Evolutionary conservation across 2,797 vertebrate species (phyloP), one percentile per base, ranked within the genome.

Genomic region (Trematomus bernacchii): DNA sequence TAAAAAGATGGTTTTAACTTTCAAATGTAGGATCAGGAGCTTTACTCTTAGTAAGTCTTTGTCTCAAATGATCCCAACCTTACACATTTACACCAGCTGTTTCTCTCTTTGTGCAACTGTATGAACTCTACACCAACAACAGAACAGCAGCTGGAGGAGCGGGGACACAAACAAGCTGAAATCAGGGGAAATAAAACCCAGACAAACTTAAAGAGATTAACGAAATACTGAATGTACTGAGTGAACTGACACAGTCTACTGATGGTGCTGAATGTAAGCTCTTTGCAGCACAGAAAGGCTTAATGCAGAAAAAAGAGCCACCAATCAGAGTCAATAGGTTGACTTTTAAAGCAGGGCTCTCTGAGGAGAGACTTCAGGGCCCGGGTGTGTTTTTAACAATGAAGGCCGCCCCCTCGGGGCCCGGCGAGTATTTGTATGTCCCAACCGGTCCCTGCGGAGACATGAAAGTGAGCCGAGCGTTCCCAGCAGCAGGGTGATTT

Each of bases 131-230:
- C 66, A 7, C 2, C 3, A 3, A 40, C 66, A 55, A 18, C 67
- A 27, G 5, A 71, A 21, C 61, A 70, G 74, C 89, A 90, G 78
- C 87, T 82, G 82, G 66, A 82, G 15, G 0, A 79, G 47, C 59
- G 1, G 43, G 3, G 66, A 61, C 70, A 66, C 71, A 78, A 74
- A 84, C 76, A 79, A 57, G 54, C 61, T 19, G 27, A 69, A 68
- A 68, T 37, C 33, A 67, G 43, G 21, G 1, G 19, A 58, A 62
- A 65, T 48, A 23, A 62, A 1, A 54, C 3, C 1, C 62, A 67
- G 30, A 61, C 19, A 40, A 84, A 80, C 58, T 61, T 69, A 1
- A 37, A 59, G 71, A 80, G 87, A 85, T 86, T 86, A 85, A 80
- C 54, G 12, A 40, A 6, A 83, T 59, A 54, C 68, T 6, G 3